phyloP scores from a whole-genome alignment of 2,797 vertebrate genomes.

The Falco berigora region DNA sequence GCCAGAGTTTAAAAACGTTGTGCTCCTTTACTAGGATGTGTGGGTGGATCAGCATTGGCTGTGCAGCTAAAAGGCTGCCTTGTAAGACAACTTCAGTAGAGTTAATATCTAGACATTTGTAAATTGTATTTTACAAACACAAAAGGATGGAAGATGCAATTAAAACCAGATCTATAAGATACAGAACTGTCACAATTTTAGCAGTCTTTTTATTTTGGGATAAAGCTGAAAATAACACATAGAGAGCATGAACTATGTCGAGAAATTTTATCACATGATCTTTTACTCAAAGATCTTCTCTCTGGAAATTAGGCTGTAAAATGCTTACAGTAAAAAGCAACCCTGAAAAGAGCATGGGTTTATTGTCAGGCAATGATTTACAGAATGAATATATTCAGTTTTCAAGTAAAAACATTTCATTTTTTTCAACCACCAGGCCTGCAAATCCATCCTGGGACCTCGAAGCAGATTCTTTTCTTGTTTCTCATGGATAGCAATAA shows the following conservation, averaged over 20 bases:
- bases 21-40: not conserved
- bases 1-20: not conserved
- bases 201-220: not conserved
- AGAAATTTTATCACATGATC: not conserved
- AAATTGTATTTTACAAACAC: not conserved
- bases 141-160: not conserved
- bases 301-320: slow-evolving; percentile 4
- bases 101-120: not conserved
- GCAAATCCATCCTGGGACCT: slow-evolving; percentile 41
- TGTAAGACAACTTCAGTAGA: not conserved
- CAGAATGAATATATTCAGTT: slow-evolving; percentile 27
- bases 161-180: not conserved
- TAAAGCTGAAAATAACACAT: not conserved
- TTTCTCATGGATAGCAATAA: slow-evolving; percentile 34
- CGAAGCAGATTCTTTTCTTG: slow-evolving; percentile 30
- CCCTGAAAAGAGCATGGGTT: not conserved
- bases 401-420: not conserved
- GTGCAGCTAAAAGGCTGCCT: not conserved
- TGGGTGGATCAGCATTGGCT: not conserved
- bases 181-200: not conserved
- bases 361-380: slow-evolving; percentile 49
- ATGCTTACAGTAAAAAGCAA: not conserved
- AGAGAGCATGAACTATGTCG: not conserved
- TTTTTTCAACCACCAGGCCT: not conserved
- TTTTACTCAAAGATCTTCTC: not conserved